Percentiles rank a stretch among this genome's conserved stretches.
Evolutionary conservation across 2,888 invertebrate species (phyloP).

Genomic region (Endomychus coccineus): DNA sequence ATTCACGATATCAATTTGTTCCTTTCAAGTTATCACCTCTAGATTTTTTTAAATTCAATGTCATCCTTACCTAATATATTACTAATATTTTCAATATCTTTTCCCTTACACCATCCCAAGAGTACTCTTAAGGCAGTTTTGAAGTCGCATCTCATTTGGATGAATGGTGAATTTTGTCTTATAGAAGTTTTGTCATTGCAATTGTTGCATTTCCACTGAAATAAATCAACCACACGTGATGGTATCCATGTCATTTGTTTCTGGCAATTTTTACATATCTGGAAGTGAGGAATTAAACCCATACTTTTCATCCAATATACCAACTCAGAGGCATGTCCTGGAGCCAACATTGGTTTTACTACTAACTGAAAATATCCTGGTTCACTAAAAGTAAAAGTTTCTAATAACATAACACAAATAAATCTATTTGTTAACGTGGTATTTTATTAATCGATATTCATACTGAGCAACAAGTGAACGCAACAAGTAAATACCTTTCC

Average conservation of each 20-base stretch:
- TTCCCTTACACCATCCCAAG: slow-evolving; percentile 59
- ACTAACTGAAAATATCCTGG: slow-evolving; percentile 44
- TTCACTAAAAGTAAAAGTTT: slow-evolving; percentile 30
- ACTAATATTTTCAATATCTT: slow-evolving; percentile 47
- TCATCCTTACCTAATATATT: slow-evolving; percentile 50
- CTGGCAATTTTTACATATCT: slow-evolving; percentile 39
- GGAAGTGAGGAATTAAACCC: slow-evolving; percentile 43
- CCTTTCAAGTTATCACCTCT: too few species aligned
- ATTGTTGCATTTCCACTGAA: slow-evolving; percentile 46
- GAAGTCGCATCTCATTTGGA: slow-evolving; percentile 56
- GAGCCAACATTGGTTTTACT: slow-evolving; percentile 45
- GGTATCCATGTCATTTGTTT: slow-evolving; percentile 43
- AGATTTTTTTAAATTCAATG: too few species aligned
- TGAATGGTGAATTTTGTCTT: slow-evolving; percentile 52
- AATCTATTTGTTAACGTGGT: not conserved
- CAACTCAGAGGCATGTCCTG: slow-evolving; percentile 48
- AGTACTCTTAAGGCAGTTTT: slow-evolving; percentile 54
- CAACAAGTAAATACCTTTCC: slow-evolving; percentile 22
- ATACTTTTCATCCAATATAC: slow-evolving; percentile 48
- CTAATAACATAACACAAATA: not conserved
- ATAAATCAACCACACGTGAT: slow-evolving; percentile 23
- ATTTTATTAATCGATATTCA: slow-evolving; percentile 6
- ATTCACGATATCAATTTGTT: too few species aligned
- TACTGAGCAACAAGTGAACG: slow-evolving; percentile 10
- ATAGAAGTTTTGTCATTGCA: slow-evolving; percentile 46